Evolutionary conservation across 2,113 vertebrate species (phyloP).

Genomic region (Oreochromis niloticus): DNA sequence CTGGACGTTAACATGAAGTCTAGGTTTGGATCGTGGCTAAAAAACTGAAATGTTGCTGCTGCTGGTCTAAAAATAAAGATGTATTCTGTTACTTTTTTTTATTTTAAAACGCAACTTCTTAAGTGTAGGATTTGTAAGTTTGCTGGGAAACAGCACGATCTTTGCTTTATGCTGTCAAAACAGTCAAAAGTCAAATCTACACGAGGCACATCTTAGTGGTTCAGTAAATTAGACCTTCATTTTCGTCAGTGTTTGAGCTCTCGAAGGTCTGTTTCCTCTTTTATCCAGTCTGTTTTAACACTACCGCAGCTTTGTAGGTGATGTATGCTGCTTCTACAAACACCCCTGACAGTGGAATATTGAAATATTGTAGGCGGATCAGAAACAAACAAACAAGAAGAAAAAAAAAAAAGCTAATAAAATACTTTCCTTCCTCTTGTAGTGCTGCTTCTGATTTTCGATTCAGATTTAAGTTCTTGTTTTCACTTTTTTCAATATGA

Average conservation of each 20-base stretch:
- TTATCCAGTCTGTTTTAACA: background rate
- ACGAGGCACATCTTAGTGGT: background rate
- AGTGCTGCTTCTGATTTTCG: accelerated
- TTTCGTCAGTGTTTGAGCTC: background rate
- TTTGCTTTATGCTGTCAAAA: background rate
- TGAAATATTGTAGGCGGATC: background rate
- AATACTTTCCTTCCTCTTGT: background rate
- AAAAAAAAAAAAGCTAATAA: background rate
- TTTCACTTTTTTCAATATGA: background rate
- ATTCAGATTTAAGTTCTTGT: background rate
- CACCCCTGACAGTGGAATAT: accelerated
- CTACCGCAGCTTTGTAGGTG: background rate
- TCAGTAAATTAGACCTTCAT: background rate
- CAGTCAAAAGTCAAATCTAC: background rate
- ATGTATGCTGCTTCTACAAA: background rate
- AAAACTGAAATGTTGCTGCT: background rate
- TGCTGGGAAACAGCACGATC: background rate
- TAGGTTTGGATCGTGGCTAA: too few species aligned
- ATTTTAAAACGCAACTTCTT: background rate
- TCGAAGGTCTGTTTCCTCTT: background rate
- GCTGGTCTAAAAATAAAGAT: background rate
- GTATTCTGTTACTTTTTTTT: background rate
- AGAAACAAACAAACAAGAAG: background rate
- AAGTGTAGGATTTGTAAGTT: background rate
- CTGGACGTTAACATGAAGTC: too few species aligned